Percentiles rank a stretch among this genome's conserved stretches.
These are phyloP conservation scores for Elgonia sp. DNA, from an alignment of 2,888 invertebrate genomes.

Conservation along the genomic window DNA sequence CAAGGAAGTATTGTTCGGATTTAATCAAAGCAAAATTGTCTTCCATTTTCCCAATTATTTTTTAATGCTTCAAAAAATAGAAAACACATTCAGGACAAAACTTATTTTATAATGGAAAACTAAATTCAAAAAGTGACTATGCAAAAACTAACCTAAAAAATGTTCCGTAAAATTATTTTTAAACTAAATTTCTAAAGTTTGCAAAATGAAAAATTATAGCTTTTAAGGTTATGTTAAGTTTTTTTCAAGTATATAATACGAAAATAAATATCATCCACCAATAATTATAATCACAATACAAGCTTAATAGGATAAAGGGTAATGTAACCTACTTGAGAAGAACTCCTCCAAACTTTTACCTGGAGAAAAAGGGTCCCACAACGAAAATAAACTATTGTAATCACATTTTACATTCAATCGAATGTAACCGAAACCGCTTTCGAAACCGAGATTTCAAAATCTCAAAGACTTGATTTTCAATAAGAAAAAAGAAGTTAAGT, in stretches of 20 bases:
- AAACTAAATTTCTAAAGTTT: too few relatives aligned
- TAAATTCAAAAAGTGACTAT: not conserved
- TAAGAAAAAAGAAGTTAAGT: not conserved
- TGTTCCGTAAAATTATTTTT: too few relatives aligned
- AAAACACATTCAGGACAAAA: not conserved
- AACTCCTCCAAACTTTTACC: constrained; percentile 20
- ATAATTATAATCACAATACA: not conserved
- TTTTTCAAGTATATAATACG: not conserved
- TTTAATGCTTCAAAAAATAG: constrained; percentile 4
- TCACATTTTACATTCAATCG: too few relatives aligned
- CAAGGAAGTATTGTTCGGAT: constrained; percentile 28
- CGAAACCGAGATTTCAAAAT: constrained; percentile 14
- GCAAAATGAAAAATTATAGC: too few relatives aligned
- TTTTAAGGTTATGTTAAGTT: too few relatives aligned
- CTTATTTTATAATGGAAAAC: not conserved
- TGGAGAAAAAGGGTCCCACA: constrained; percentile 6
- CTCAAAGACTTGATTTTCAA: not conserved
- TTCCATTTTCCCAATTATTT: constrained; percentile 36
- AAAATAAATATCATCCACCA: not conserved
- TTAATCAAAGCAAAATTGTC: constrained; percentile 48
- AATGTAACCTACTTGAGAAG: constrained; percentile 9
- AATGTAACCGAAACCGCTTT: constrained; percentile 30
- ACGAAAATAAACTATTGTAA: constrained; percentile 4
- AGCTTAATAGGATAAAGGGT: constrained; percentile 15
- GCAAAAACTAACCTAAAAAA: not conserved